Evolutionary conservation across 1,140 invertebrate genomes (phyloP).

Genomic region (Macrostomum lignano): DNA sequence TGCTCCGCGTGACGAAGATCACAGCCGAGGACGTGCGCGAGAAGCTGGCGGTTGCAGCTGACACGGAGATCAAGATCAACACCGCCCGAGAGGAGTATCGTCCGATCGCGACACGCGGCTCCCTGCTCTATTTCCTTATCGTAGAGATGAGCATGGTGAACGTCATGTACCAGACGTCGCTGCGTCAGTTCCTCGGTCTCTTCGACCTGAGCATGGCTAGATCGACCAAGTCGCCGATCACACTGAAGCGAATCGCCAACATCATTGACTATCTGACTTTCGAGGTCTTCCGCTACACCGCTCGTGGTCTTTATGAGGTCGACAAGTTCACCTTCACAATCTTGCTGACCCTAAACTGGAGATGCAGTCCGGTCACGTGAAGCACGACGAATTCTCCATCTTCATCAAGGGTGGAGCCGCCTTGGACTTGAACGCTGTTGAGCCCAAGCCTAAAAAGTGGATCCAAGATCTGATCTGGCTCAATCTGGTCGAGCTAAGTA

Average conservation of each 20-base stretch:
- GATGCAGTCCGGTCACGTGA: conserved; percentile 45
- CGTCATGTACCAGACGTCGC: conserved; percentile 78
- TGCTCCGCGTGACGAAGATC: conserved; percentile 60
- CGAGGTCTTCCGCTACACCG: conserved; percentile 66
- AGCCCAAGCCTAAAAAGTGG: conserved; percentile 51
- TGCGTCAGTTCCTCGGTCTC: conserved; percentile 71
- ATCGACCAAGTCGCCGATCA: conserved; percentile 27
- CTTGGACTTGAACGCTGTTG: conserved; percentile 41
- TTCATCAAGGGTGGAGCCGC: conserved; percentile 53
- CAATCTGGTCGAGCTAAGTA: conserved; percentile 46
- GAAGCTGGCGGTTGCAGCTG: conserved; percentile 58
- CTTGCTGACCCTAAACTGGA: conserved; percentile 81
- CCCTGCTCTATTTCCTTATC: conserved; percentile 74
- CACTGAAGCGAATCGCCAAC: conserved; percentile 40
- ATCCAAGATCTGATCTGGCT: conserved; percentile 58
- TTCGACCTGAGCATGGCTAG: conserved; percentile 73
- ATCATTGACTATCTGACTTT: conserved; percentile 62
- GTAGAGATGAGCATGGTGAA: conserved; percentile 90
- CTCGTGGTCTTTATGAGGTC: conserved; percentile 62
- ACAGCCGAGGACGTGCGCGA: conserved; percentile 78
- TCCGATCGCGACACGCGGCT: conserved; percentile 63
- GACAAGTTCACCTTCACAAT: conserved; percentile 72
- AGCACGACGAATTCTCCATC: conserved; percentile 56
- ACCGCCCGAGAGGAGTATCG: conserved; percentile 71
- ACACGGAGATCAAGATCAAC: conserved; percentile 76